A percentile compares a stretch with the other conserved stretches of the same genome.
Evolutionary conservation across 2,113 vertebrate species (phyloP).

Genomic region (Athene cunicularia): DNA sequence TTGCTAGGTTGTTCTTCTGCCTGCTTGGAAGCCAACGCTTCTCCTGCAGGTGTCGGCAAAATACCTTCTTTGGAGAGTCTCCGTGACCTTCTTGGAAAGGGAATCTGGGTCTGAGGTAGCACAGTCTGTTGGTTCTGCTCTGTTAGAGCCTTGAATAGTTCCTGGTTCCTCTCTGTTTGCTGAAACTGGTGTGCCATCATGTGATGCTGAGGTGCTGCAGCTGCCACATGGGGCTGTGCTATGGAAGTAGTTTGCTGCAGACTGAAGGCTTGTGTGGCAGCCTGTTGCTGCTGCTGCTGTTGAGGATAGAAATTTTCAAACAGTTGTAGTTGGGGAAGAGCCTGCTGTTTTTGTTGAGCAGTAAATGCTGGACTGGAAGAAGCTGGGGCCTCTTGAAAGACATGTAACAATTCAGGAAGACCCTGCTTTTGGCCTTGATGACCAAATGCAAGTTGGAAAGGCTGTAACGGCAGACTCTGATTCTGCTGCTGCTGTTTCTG

Average conservation of each 20-base stretch:
- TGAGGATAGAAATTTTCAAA: slow-evolving; percentile 84
- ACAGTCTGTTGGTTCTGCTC: slow-evolving; percentile 80
- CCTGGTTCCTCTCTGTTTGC: slow-evolving; percentile 78
- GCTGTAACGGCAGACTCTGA: slow-evolving; percentile 88
- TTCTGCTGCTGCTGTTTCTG: slow-evolving; percentile 81
- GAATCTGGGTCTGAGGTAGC: slow-evolving; percentile 80
- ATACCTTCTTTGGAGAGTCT: slow-evolving; percentile 93
- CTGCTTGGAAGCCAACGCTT: slow-evolving; percentile 67
- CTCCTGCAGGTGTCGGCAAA: slow-evolving; percentile 74
- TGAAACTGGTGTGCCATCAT: slow-evolving; percentile 77
- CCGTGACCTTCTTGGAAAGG: slow-evolving; percentile 88
- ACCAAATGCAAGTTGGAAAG: slow-evolving; percentile 95
- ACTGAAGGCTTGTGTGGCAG: slow-evolving; percentile 69
- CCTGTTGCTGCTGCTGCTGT: slow-evolving; percentile 79
- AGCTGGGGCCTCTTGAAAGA: slow-evolving; percentile 83
- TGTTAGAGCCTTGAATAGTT: slow-evolving; percentile 78
- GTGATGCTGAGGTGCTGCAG: slow-evolving; percentile 80
- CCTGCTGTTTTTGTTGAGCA: slow-evolving; percentile 74
- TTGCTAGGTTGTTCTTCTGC: slow-evolving; percentile 71
- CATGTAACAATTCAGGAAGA: slow-evolving; percentile 84
- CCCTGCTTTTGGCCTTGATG: slow-evolving; percentile 89
- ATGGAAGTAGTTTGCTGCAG: slow-evolving; percentile 68
- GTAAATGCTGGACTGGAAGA: slow-evolving; percentile 68
- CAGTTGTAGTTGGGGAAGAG: slow-evolving; percentile 81
- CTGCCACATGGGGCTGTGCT: slow-evolving; percentile 75